A percentile compares a stretch with the other conserved stretches of the same genome.
Conservation (phyloP, 1,140 invertebrate genomes). For the Theocolax elegans region DNA sequence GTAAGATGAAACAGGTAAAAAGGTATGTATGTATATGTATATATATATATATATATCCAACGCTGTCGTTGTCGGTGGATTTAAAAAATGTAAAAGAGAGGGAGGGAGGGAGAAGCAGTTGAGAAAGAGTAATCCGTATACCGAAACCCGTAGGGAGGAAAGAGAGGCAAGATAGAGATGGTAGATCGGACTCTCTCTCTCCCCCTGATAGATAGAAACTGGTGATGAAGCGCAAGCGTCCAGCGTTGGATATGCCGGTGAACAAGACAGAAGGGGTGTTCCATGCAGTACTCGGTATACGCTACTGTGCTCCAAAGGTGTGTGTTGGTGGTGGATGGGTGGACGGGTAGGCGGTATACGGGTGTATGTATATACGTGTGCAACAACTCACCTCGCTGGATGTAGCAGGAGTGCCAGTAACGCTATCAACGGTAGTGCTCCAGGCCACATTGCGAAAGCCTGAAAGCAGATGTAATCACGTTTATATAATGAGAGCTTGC, state of each 20-base stretch:
- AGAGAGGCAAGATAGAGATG: no score
- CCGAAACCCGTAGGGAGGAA: no score
- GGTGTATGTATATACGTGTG: not conserved
- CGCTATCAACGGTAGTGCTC: constrained; percentile 64
- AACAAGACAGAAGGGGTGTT: not conserved
- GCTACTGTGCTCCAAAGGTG: not conserved
- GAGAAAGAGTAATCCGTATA: no score
- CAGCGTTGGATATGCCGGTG: not conserved
- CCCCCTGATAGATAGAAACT: not conserved
- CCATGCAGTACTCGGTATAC: not conserved
- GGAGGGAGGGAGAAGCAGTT: no score
- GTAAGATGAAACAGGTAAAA: no score
- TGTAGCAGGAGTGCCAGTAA: constrained; percentile 63
- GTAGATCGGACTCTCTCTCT: no score
- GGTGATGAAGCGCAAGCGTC: constrained; percentile 4
- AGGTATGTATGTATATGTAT: no score
- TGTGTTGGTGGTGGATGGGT: not conserved
- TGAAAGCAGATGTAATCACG: constrained; percentile 59
- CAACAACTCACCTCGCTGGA: constrained; percentile 61
- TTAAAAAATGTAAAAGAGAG: no score
- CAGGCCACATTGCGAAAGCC: constrained; percentile 68
- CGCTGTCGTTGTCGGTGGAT: not conserved
- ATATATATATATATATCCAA: no score
- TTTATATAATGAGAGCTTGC: constrained; percentile 46
- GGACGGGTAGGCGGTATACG: not conserved